Base-by-base conservation (phyloP, 2,888 invertebrate species). In the Embidobia sp. region DNA sequence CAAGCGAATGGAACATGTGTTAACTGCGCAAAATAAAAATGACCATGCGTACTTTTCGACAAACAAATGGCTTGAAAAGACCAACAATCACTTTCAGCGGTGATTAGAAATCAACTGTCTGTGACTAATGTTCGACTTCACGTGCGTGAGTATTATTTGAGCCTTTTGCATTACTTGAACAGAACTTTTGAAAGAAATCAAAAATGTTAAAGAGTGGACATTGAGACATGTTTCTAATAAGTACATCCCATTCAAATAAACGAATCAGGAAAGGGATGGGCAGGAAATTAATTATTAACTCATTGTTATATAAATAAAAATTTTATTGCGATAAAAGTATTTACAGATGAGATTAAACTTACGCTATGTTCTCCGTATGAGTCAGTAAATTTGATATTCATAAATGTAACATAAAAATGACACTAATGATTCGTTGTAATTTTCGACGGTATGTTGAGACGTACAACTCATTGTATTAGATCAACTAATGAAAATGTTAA, bases 141-240 rank as follows among this genome's bases (percentile, higher is more conserved):
- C 70, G 51, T 66, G 66, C 5, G 46, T 59, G 49, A 22, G 53
- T 73, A 64, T 49, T 73, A 64, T 73, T 63, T 73, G 72, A 73
- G 72, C 72, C 72, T 55, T 64, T 44, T 42, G 18, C 15, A 35
- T 33, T 51, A 53, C 19, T 16, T n/a, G n/a, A n/a, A n/a, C n/a
- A 16, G 3, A 37, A 10, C 10, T 2, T 37, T 63, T 7, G 11
- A 26, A 49, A 10, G 18, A 42, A 31, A 55, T 16, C 26, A 66
- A 55, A 46, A 11, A 0, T 40, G 26, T 13, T 44, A 48, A 11
- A 19, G 5, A 15, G 5, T 40, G 6, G 40, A 40, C 26, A 37
- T 1, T 16, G n/a, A 13, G 22, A 42, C 6, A 8, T 42, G 2
- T 18, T 22, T 22, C 6, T 22, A 19, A 19, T 19, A 18, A 5